Percentiles rank a stretch among this genome's conserved stretches.
phyloP scores from a whole-genome alignment of 2,113 vertebrate species.

The Bubo bubo region DNA sequence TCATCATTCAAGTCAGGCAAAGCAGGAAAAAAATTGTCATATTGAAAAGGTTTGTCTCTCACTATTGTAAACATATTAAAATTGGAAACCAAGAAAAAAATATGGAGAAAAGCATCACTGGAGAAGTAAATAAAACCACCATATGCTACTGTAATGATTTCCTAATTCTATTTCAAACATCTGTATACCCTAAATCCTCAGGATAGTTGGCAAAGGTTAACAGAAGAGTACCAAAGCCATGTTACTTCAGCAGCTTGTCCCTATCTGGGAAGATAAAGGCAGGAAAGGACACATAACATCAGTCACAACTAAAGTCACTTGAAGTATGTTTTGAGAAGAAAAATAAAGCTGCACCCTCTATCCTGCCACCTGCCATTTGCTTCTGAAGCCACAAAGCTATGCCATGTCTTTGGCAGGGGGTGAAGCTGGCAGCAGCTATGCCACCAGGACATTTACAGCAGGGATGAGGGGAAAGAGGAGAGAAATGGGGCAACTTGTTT shows the following conservation, averaged over 20 bases:
- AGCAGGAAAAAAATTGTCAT: neutral
- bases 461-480: neutral
- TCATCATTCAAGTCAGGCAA: neutral
- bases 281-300: rapidly evolving
- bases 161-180: neutral
- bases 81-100: neutral
- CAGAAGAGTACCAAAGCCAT: neutral
- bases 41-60: neutral
- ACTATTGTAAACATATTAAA: neutral
- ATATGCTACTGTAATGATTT: neutral
- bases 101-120: neutral
- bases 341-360: neutral
- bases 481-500: neutral
- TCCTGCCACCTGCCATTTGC: neutral
- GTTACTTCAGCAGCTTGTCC: neutral
- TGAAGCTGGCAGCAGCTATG: neutral
- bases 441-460: neutral
- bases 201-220: neutral
- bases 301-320: neutral
- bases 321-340: neutral
- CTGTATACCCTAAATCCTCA: neutral
- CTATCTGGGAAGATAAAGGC: neutral
- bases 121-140: neutral
- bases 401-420: neutral
- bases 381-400: neutral